Percentiles rank a stretch among this genome's conserved stretches.
phyloP scores from a whole-genome alignment of 1,140 invertebrate species.

The Penaeus chinensis region DNA sequence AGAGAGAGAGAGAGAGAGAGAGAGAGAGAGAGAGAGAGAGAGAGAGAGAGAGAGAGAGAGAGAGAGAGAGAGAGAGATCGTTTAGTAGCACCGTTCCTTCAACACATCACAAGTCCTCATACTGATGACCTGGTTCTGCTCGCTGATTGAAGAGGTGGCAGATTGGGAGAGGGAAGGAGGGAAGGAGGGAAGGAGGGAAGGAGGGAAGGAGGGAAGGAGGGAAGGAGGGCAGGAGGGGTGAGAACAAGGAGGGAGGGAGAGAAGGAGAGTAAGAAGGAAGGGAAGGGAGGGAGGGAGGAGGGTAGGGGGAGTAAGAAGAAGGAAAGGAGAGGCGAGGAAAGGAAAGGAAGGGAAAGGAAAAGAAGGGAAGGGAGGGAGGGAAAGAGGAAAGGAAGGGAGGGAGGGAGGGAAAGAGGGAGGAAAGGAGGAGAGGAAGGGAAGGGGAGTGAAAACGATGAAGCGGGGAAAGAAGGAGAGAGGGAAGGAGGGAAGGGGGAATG shows the following conservation, averaged over 20 bases:
- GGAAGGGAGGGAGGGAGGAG: not conserved
- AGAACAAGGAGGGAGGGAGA: not conserved
- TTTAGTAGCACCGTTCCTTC: no score
- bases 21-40: no score
- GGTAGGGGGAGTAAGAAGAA: not conserved
- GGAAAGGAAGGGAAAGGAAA: conserved; percentile 18
- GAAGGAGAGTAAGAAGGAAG: not conserved
- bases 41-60: no score
- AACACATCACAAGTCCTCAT: no score
- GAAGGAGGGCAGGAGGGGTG: not conserved
- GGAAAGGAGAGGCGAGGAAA: not conserved
- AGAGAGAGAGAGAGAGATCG: no score
- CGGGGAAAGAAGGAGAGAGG: not conserved
- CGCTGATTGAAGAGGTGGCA: not conserved
- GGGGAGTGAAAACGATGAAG: not conserved
- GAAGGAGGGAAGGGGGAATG: conserved; percentile 4
- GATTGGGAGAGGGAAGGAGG: not conserved
- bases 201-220: not conserved
- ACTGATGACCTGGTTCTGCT: no score
- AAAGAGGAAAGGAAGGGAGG: no score
- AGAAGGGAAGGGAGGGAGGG: not conserved
- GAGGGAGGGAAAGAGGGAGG: not conserved
- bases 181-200: not conserved
- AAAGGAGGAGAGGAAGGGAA: no score
- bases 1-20: no score